Conservation (phyloP, 2,888 invertebrate species). For the Endotricha flammealis region DNA sequence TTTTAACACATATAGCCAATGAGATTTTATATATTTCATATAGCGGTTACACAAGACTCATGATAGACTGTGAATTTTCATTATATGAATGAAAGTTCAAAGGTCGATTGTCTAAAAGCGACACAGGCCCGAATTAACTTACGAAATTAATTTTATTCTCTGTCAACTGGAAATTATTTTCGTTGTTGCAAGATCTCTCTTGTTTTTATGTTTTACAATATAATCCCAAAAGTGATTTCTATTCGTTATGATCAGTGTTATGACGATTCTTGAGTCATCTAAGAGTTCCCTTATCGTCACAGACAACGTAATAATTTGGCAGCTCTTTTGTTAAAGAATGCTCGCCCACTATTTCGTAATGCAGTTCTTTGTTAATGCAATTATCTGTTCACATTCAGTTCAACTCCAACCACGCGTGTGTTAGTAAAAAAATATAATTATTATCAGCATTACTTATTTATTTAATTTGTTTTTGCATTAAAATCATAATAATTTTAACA, state of each 20-base stretch:
- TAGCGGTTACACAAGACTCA: not conserved
- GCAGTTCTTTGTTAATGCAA: conserved; percentile 8
- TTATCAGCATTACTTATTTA: not conserved
- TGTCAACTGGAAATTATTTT: no score
- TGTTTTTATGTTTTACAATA: no score
- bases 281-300: conserved; percentile 8
- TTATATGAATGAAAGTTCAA: not conserved
- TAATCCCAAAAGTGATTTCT: no score
- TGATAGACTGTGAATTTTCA: not conserved
- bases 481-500: not conserved
- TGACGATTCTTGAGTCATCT: conserved; percentile 9
- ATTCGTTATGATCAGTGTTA: no score
- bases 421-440: not conserved
- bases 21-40: no score
- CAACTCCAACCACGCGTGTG: conserved; percentile 2
- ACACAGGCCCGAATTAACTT: no score
- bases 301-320: conserved; percentile 7
- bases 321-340: conserved; percentile 6
- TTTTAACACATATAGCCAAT: not conserved
- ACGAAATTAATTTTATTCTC: no score
- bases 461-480: not conserved
- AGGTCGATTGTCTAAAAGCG: not conserved
- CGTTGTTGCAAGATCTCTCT: no score
- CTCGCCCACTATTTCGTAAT: conserved; percentile 4
- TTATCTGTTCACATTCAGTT: conserved; percentile 2